Base-by-base conservation (phyloP, 2,113 vertebrate genomes). In the Gambusia holbrooki region DNA sequence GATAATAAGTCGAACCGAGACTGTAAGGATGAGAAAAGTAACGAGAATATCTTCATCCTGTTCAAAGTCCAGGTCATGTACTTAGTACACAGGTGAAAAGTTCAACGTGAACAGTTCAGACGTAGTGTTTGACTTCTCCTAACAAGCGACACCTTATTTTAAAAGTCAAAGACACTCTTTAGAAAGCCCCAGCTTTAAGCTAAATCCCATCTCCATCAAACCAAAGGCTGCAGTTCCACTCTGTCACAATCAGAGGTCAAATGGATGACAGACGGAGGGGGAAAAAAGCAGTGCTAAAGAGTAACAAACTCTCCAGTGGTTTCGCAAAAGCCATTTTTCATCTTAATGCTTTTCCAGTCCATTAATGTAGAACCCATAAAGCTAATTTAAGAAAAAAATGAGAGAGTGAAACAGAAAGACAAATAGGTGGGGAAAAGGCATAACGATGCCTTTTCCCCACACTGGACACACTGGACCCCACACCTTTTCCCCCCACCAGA, bases 331-430 rank as follows among this genome's bases (percentile, higher is more conserved):
- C 33, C 0, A 45, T 68, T n/a, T 73, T 37, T 79, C 66, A 71
- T 75, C 37, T 62, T 30, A 8, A 45, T 71, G 40, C 73, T 75
- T 86, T 71, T 64, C 62, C 40, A 48, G 71, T 35, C 69, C 30
- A 62, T 71, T 2, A 9, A 62, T 60, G 74, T 60, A 4, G 10
- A 30, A 30, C 74, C 65, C 45, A 64, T 73, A 30, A 77, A 48
- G 58, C 13, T 4, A 68, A 73, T 66, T 27, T 60, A 76, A 81
- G 33, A 71, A 48, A 76, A 76, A 77, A 80, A 0, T 27, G 70
- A 73, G 77, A 54, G 65, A 76, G 25, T 25, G 45, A 71, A 15
- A 28, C 48, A 72, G 33, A 72, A 62, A 64, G 15, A 74, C 0
- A 62, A 40, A 70, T 35, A 45, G 54, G 35, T 32, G 28, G 32